These are phyloP conservation scores for Suncus etruscus DNA, from an alignment of 2,113 vertebrate genomes.

Conservation along the genomic window DNA sequence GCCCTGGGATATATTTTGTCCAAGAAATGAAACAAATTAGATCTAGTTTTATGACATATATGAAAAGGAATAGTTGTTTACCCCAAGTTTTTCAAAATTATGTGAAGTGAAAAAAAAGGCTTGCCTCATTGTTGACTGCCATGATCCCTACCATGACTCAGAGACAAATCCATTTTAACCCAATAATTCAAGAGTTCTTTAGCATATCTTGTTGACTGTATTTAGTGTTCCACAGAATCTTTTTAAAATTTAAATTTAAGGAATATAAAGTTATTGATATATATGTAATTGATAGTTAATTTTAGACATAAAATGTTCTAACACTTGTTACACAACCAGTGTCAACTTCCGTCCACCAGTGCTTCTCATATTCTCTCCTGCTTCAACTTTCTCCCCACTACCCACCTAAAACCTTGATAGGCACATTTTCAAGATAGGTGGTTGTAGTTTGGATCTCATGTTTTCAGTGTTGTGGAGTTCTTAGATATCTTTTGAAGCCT, in stretches of 20 bases:
- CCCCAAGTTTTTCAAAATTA: constrained; percentile 40
- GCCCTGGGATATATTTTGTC: constrained; percentile 14
- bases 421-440: too few relatives aligned
- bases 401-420: too few relatives aligned
- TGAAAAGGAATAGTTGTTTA: constrained; percentile 3
- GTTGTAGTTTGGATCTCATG: too few relatives aligned
- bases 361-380: too few relatives aligned
- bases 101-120: neutral
- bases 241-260: neutral
- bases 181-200: constrained; percentile 12
- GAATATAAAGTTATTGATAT: too few relatives aligned
- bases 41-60: constrained; percentile 14
- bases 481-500: neutral
- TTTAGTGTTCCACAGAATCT: constrained; percentile 10
- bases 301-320: too few relatives aligned
- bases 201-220: neutral
- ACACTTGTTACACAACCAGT: too few relatives aligned
- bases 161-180: constrained; percentile 24
- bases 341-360: too few relatives aligned
- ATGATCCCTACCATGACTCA: neutral
- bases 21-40: constrained; percentile 24
- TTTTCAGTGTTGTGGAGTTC: too few relatives aligned
- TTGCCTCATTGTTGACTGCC: constrained; percentile 14
- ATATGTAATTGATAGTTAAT: too few relatives aligned
- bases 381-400: too few relatives aligned